Conservation (phyloP, 1,140 invertebrate genomes). For the Gonatopus flavifemur region DNA sequence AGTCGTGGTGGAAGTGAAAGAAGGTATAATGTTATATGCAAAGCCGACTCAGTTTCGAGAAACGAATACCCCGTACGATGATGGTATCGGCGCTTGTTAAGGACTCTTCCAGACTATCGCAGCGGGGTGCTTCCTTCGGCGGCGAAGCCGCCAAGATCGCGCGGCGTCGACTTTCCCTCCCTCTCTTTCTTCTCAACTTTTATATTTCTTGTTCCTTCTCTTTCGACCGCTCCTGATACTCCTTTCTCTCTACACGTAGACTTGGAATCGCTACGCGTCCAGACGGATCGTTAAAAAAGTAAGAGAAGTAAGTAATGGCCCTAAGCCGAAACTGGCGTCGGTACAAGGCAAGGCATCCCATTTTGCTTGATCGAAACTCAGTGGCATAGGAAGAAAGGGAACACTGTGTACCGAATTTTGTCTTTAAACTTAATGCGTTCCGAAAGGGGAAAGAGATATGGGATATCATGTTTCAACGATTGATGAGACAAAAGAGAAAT, state of each 20-base stretch:
- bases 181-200: neutral
- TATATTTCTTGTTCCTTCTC: neutral
- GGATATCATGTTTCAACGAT: no score
- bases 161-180: neutral
- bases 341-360: constrained; percentile 13
- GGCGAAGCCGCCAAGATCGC: constrained; percentile 31
- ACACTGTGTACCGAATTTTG: constrained; percentile 9
- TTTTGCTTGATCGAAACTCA: constrained; percentile 1
- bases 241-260: constrained; percentile 9
- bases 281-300: constrained; percentile 44
- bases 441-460: neutral
- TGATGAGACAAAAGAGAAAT: neutral
- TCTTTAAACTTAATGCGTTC: no score
- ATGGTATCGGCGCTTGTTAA: constrained; percentile 43
- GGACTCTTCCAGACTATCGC: constrained; percentile 34
- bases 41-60: constrained; percentile 14
- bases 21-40: no score
- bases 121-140: constrained; percentile 35
- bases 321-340: constrained; percentile 32
- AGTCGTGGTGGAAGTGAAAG: no score
- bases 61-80: constrained; percentile 28
- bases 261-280: constrained; percentile 30
- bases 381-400: no score
- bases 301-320: constrained; percentile 33
- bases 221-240: neutral